Conservation (phyloP, 2,113 vertebrate species). For the Otocyon megalotis region DNA sequence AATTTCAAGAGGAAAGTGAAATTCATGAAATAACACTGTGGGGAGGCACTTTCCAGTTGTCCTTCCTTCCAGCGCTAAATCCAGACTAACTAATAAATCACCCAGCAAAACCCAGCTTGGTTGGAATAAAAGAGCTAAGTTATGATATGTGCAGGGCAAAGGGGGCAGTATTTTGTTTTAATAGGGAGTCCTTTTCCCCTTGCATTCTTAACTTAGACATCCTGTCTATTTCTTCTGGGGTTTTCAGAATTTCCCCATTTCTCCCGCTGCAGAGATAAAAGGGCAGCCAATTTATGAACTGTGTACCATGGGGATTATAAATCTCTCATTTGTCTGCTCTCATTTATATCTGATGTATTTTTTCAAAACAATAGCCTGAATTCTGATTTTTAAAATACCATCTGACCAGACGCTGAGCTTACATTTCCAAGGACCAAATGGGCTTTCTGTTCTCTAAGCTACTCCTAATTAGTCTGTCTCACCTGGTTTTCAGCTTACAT, state of each 20-base stretch:
- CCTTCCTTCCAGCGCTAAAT: conserved; percentile 1
- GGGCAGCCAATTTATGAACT: conserved; percentile 54
- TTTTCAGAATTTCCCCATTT: conserved; percentile 67
- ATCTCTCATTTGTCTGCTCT: conserved; percentile 54
- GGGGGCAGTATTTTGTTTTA: conserved; percentile 54
- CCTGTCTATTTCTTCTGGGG: conserved; percentile 44
- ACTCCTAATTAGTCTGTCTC: conserved; percentile 52
- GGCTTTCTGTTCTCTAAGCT: conserved; percentile 10
- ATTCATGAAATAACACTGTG: not conserved
- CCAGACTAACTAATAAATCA: conserved; percentile 61
- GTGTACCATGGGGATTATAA: conserved; percentile 39
- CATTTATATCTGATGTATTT: conserved; percentile 58
- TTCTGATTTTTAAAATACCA: conserved; percentile 58
- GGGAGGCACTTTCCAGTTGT: not conserved
- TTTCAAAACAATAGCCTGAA: conserved; percentile 53
- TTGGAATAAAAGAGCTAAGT: conserved; percentile 43
- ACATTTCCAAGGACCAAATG: conserved; percentile 31
- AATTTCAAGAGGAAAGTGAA: conserved; percentile 33
- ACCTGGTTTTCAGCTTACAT: conserved; percentile 3
- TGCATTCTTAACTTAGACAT: conserved; percentile 45
- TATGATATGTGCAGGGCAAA: conserved; percentile 43
- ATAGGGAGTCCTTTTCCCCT: conserved; percentile 52
- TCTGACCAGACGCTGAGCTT: not conserved
- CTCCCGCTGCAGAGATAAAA: conserved; percentile 24
- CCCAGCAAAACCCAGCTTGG: not conserved